Conservation (phyloP, 2,888 invertebrate species). For the Matsumyia berberina region DNA sequence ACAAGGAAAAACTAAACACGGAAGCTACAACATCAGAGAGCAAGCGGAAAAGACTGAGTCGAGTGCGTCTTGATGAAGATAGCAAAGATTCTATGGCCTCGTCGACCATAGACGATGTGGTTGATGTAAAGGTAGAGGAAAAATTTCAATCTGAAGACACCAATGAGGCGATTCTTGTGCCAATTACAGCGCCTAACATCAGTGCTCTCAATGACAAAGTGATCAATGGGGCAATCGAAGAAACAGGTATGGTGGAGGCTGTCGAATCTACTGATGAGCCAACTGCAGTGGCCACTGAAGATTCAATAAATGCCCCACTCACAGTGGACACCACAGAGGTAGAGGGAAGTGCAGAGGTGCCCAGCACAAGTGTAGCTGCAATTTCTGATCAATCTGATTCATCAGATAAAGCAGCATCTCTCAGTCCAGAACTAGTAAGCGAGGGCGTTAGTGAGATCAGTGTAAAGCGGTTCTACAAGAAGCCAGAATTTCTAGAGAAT, state of each 20-base stretch:
- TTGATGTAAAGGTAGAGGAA: constrained; percentile 80
- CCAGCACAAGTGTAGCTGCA: constrained; percentile 41
- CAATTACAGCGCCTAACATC: background rate
- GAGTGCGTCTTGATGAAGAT: constrained; percentile 80
- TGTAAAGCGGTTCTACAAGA: constrained; percentile 84
- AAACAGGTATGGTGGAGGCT: constrained; percentile 77
- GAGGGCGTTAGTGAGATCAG: constrained; percentile 84
- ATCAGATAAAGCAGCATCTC: constrained; percentile 81
- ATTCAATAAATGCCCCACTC: constrained; percentile 51
- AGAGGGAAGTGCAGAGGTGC: constrained; percentile 18
- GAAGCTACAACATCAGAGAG: constrained; percentile 68
- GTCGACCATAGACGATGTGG: constrained; percentile 80
- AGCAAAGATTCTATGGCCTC: constrained; percentile 82
- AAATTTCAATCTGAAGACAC: constrained; percentile 78
- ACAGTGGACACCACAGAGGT: constrained; percentile 53
- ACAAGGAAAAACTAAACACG: constrained; percentile 71
- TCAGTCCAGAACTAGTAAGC: constrained; percentile 83
- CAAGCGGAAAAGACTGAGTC: constrained; percentile 55
- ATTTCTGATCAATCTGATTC: constrained; percentile 48
- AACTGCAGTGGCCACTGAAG: constrained; percentile 77
- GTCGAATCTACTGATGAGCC: constrained; percentile 52
- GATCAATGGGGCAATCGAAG: constrained; percentile 28
- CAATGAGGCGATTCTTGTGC: constrained; percentile 55
- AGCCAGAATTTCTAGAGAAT: constrained; percentile 84
- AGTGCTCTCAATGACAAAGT: constrained; percentile 45